Evolutionary conservation across 2,113 vertebrate species (phyloP).

Genomic region (Nesoenas mayeri): DNA sequence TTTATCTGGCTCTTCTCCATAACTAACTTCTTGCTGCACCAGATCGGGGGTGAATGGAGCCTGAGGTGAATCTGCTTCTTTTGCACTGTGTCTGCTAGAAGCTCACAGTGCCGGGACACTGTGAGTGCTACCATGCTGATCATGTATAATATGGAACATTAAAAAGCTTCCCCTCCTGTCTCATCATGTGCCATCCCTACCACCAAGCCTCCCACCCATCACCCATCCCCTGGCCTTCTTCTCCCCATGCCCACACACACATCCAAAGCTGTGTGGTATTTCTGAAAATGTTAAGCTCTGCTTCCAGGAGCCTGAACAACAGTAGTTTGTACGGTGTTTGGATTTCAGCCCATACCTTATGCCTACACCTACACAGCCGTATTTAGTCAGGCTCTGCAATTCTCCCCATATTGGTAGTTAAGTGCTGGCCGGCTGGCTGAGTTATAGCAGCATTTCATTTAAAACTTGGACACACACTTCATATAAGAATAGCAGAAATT

Average conservation of each 20-base stretch:
- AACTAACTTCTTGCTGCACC: not conserved
- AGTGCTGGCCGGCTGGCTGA: not conserved
- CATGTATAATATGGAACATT: fast-evolving
- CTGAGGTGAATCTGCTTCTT: not conserved
- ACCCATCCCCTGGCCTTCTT: fast-evolving
- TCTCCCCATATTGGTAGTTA: not conserved
- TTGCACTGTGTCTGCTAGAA: not conserved
- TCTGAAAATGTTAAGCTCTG: not conserved
- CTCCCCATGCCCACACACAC: not conserved
- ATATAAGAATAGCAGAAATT: not conserved
- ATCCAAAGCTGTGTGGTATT: not conserved
- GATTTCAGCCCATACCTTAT: not conserved
- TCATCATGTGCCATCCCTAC: not conserved
- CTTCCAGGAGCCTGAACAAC: not conserved
- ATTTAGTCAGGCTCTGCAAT: not conserved
- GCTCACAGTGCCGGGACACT: not conserved
- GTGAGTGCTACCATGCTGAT: not conserved
- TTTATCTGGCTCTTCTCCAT: not conserved
- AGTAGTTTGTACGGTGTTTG: not conserved
- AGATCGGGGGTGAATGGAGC: fast-evolving
- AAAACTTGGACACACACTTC: not conserved
- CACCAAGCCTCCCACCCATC: not conserved
- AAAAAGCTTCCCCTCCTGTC: not conserved
- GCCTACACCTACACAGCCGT: not conserved
- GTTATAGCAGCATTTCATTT: not conserved